Evolutionary conservation across 2,797 vertebrate genomes (phyloP).

Genomic region (Sebastes nivosus): DNA sequence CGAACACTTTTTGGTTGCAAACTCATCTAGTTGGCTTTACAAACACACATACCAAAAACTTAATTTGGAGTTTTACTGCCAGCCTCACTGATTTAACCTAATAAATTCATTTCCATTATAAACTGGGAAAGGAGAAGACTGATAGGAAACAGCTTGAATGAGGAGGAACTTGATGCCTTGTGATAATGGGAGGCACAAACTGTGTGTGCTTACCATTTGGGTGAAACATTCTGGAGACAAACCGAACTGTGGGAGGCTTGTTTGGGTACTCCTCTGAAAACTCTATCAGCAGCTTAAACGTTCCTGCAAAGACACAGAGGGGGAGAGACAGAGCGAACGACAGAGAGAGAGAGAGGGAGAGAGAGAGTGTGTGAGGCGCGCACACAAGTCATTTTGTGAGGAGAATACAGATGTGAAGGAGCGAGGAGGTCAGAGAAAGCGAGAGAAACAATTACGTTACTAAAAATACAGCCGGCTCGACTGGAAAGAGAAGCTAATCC

Average conservation of each 20-base stretch:
- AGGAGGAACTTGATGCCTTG: background rate
- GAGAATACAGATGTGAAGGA: constrained; percentile 35
- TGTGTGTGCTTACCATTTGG: constrained; percentile 91
- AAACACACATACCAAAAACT: background rate
- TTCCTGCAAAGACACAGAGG: constrained; percentile 82
- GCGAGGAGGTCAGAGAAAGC: constrained; percentile 4
- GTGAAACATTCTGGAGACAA: constrained; percentile 99
- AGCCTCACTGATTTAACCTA: background rate
- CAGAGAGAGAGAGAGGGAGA: background rate
- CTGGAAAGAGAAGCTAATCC: constrained; percentile 16
- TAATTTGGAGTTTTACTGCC: background rate
- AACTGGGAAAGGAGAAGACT: background rate
- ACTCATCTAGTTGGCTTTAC: background rate
- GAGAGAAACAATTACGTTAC: constrained; percentile 30
- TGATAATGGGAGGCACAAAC: background rate
- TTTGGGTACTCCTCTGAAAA: constrained; percentile 99
- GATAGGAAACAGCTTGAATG: background rate
- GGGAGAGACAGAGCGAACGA: background rate
- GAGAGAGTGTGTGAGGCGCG: background rate
- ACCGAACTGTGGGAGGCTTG: constrained; percentile 98
- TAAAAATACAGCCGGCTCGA: constrained; percentile 42
- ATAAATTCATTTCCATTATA: background rate
- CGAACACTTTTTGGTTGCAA: background rate
- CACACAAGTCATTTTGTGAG: background rate
- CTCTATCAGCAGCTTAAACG: constrained; percentile 99